These are phyloP conservation scores for Sphenopsis melanotis DNA, from an alignment of 2,797 vertebrate species.

Conservation along the genomic window DNA sequence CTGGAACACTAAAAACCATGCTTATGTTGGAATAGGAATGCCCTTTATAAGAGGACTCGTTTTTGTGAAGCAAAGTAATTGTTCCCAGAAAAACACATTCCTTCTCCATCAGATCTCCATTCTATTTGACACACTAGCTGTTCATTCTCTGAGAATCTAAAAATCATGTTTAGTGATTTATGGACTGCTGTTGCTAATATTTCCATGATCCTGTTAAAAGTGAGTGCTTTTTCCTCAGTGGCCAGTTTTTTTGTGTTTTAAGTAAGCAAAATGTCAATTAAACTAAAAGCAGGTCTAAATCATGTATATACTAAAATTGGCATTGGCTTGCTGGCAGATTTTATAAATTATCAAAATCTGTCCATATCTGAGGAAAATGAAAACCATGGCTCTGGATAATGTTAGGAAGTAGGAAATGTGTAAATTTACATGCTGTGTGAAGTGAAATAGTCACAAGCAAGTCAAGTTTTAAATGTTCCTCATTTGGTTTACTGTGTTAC, in stretches of 20 bases:
- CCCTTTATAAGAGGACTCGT: neutral
- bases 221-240: neutral
- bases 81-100: neutral
- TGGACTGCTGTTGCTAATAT: conserved; percentile 23
- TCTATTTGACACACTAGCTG: neutral
- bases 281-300: conserved; percentile 1
- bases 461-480: neutral
- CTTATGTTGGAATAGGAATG: neutral
- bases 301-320: neutral
- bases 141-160: conserved; percentile 4
- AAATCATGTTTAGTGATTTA: conserved; percentile 31
- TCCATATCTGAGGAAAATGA: neutral
- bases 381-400: neutral
- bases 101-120: neutral
- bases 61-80: neutral
- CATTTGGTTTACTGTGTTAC: neutral
- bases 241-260: neutral
- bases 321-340: neutral
- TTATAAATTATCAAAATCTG: neutral
- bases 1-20: neutral
- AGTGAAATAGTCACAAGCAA: neutral
- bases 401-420: neutral
- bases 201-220: neutral
- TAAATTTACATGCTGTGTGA: neutral
- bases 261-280: conserved; percentile 21